Percentiles rank a stretch among this genome's conserved stretches.
Evolutionary conservation across 2,797 vertebrate genomes (phyloP).

Genomic region (Okamejei kenojei): DNA sequence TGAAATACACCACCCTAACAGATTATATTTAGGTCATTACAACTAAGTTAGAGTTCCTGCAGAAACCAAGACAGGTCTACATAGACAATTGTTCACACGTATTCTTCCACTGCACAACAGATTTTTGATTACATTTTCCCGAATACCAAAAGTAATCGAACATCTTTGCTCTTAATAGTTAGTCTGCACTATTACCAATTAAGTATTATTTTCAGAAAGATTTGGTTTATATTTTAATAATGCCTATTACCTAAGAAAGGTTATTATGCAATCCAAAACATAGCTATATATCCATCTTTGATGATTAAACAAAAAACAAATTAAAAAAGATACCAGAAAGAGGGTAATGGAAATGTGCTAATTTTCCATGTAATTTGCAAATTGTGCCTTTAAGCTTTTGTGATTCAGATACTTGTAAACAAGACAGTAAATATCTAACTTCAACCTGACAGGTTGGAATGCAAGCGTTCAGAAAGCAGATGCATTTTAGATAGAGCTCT

Average conservation of each 20-base stretch:
- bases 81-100: not conserved
- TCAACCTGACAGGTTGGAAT: not conserved
- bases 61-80: not conserved
- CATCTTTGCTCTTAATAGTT: not conserved
- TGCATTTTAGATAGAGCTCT: no score
- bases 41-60: not conserved
- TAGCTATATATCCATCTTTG: not conserved
- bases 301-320: not conserved
- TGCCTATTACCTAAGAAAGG: not conserved
- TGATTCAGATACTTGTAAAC: not conserved
- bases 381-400: not conserved
- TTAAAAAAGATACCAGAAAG: not conserved
- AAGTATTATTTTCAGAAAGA: not conserved
- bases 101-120: not conserved
- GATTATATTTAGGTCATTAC: not conserved
- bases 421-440: not conserved
- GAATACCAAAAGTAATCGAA: not conserved
- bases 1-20: not conserved
- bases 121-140: not conserved
- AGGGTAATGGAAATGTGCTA: not conserved
- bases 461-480: not conserved
- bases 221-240: not conserved
- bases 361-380: not conserved
- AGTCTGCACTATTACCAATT: not conserved
- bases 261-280: not conserved